phyloP scores from a whole-genome alignment of 2,888 invertebrate species.

The Lysandra coridon region DNA sequence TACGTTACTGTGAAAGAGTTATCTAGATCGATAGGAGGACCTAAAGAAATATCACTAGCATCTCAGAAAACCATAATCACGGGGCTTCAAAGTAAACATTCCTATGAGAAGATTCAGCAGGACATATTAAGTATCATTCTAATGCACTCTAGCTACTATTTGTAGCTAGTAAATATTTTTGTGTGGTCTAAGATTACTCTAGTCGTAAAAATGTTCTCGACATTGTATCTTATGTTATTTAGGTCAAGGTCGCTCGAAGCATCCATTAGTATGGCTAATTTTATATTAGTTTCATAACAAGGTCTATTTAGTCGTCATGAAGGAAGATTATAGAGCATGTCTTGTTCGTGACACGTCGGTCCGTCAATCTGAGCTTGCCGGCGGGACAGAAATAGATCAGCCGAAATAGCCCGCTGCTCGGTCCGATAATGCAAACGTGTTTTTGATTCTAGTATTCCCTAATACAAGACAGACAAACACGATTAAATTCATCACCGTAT shows the following conservation, averaged over 20 bases:
- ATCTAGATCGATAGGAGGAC: constrained; percentile 19
- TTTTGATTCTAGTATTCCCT: constrained; percentile 71
- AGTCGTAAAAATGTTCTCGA: constrained; percentile 30
- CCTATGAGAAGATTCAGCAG: constrained; percentile 23
- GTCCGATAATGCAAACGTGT: constrained; percentile 75
- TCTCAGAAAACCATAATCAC: constrained; percentile 23
- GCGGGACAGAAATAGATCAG: constrained; percentile 71
- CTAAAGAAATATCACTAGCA: constrained; percentile 25
- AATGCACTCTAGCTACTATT: constrained; percentile 29
- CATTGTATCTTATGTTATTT: constrained; percentile 47
- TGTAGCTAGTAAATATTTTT: constrained; percentile 24
- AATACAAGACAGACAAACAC: constrained; percentile 52
- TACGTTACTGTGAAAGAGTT: constrained; percentile 11
- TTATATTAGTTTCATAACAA: constrained; percentile 46
- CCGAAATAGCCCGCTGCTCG: constrained; percentile 74
- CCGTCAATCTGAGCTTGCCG: constrained; percentile 79
- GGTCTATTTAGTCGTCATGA: constrained; percentile 53
- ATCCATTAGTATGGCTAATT: constrained; percentile 40
- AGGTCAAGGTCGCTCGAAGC: constrained; percentile 72
- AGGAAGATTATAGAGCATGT: constrained; percentile 59
- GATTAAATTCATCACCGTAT: constrained; percentile 40
- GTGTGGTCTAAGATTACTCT: constrained; percentile 12
- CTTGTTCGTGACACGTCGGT: constrained; percentile 72
- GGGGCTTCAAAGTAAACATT: constrained; percentile 17
- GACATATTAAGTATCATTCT: constrained; percentile 10